Conservation (phyloP, 2,888 invertebrate genomes). For the Cosmia pyralina region DNA sequence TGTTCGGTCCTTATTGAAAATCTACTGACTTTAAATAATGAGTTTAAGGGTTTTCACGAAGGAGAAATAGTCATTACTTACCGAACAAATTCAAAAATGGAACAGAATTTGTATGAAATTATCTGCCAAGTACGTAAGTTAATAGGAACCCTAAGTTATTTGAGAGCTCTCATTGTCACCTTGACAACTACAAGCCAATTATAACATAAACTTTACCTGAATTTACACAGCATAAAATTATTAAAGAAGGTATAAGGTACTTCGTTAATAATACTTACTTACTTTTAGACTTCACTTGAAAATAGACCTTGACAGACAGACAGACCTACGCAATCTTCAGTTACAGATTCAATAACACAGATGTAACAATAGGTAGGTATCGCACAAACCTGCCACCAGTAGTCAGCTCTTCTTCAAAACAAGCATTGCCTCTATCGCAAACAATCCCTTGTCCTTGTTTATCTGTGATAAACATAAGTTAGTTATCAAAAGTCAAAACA, state of each 20-base stretch:
- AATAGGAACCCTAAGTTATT: neutral
- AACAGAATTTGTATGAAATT: too few species aligned
- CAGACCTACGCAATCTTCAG: neutral
- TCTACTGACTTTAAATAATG: neutral
- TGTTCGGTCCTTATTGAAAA: neutral
- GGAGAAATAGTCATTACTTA: too few species aligned
- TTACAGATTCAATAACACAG: neutral
- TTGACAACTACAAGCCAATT: neutral
- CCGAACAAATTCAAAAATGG: too few species aligned
- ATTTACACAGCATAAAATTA: neutral
- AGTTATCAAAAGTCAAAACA: conserved; percentile 33
- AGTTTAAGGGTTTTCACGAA: too few species aligned
- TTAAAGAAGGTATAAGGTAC: neutral
- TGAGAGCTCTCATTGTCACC: too few species aligned
- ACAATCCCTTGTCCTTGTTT: neutral
- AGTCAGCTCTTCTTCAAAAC: too few species aligned
- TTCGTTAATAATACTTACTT: too few species aligned
- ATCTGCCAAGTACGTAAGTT: too few species aligned
- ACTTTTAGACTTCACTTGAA: neutral
- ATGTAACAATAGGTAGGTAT: neutral
- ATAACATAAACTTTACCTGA: neutral
- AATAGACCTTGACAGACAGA: neutral
- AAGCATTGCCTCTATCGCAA: neutral
- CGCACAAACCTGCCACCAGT: neutral
- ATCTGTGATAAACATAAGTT: neutral